Conservation (phyloP, 1,140 invertebrate species). For the Drosophila sucinea region DNA sequence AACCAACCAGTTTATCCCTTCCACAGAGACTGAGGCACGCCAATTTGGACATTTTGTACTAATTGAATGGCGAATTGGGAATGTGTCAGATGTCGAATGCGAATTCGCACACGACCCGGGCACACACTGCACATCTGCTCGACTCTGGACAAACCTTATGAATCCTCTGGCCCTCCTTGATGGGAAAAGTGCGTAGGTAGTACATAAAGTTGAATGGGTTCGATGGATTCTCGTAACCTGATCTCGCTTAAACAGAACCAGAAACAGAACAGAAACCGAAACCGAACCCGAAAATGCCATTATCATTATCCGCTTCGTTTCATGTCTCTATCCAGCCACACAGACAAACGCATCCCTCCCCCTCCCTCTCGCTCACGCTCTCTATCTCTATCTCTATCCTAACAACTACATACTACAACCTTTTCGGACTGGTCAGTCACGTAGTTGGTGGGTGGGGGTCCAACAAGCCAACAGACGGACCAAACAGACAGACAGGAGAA, state of each 20-base stretch:
- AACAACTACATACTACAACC: not conserved
- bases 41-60: not conserved
- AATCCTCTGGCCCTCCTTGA: not conserved
- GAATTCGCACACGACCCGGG: not conserved
- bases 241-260: constrained; percentile 46
- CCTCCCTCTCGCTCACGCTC: constrained; percentile 37
- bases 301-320: constrained; percentile 65
- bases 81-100: constrained; percentile 11
- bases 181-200: constrained; percentile 10
- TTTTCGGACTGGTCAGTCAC: constrained; percentile 37
- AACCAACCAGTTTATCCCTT: constrained; percentile 4
- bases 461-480: constrained; percentile 15
- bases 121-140: constrained; percentile 13
- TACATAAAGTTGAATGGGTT: constrained; percentile 8
- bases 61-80: constrained; percentile 14
- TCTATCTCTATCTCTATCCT: not conserved
- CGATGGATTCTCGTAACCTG: constrained; percentile 44
- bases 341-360: constrained; percentile 44
- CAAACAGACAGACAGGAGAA: not conserved
- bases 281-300: constrained; percentile 48
- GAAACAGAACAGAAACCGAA: constrained; percentile 27
- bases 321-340: constrained; percentile 57
- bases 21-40: constrained; percentile 3
- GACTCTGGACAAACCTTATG: not conserved
- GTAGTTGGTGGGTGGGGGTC: constrained; percentile 33